These are phyloP conservation scores for Lasius platythorax DNA, from an alignment of 2,888 invertebrate genomes.

Conservation along the genomic window DNA sequence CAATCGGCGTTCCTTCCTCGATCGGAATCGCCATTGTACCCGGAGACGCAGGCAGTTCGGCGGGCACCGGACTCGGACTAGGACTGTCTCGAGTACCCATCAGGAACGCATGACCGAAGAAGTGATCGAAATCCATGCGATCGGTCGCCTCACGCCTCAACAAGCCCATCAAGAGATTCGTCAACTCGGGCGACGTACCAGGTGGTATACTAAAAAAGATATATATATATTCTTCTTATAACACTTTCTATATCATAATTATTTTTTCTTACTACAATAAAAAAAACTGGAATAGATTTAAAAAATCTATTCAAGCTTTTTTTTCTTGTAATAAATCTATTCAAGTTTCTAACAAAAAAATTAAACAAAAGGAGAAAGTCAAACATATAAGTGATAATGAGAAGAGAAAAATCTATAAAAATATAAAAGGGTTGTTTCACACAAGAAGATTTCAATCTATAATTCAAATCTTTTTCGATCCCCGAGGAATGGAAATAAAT, in stretches of 20 bases:
- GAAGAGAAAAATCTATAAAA: constrained; percentile 63
- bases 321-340: too few relatives aligned
- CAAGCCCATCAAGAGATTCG: constrained; percentile 94
- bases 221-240: not conserved
- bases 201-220: constrained; percentile 93
- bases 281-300: constrained; percentile 6
- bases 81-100: constrained; percentile 88
- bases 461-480: constrained; percentile 4
- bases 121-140: constrained; percentile 97
- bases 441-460: constrained; percentile 1
- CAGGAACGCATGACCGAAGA: constrained; percentile 97
- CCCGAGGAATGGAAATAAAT: not conserved
- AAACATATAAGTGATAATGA: not conserved
- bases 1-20: constrained; percentile 73
- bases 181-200: constrained; percentile 96
- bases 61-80: constrained; percentile 86
- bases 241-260: constrained; percentile 1
- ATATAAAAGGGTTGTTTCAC: not conserved
- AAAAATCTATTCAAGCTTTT: not conserved
- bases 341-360: not conserved
- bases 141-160: constrained; percentile 97
- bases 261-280: constrained; percentile 18
- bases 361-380: not conserved
- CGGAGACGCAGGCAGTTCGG: constrained; percentile 83
- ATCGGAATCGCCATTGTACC: constrained; percentile 74